Conservation (phyloP, 2,888 invertebrate species). For the Drosophila maculinotata region DNA sequence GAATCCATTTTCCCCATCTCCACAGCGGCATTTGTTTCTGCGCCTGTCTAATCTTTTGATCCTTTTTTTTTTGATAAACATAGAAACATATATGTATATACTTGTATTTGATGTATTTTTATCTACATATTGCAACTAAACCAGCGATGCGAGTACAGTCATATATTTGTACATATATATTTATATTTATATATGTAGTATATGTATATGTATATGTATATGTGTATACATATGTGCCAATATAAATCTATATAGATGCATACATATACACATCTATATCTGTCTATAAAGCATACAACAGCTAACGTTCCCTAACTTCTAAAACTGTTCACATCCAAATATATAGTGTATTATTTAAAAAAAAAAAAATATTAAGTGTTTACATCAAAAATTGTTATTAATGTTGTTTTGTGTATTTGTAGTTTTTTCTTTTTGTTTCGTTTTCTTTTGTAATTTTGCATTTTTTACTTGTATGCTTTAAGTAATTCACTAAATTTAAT, state of each 20-base stretch:
- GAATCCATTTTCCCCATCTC: neutral
- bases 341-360: slow-evolving; percentile 10
- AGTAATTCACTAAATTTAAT: slow-evolving; percentile 60
- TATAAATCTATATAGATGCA: slow-evolving; percentile 16
- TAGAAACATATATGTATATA: slow-evolving; percentile 9
- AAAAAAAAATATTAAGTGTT: slow-evolving; percentile 40
- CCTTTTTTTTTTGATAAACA: slow-evolving; percentile 10
- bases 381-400: slow-evolving; percentile 40
- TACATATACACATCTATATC: slow-evolving; percentile 12
- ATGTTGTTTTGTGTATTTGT: slow-evolving; percentile 33
- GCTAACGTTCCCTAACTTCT: slow-evolving; percentile 22
- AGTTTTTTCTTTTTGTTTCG: slow-evolving; percentile 7
- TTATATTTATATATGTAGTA: slow-evolving; percentile 12
- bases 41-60: neutral
- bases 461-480: slow-evolving; percentile 29
- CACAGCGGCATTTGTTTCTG: slow-evolving; percentile 2
- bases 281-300: slow-evolving; percentile 35
- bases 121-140: slow-evolving; percentile 79
- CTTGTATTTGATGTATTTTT: slow-evolving; percentile 29
- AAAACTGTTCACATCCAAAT: slow-evolving; percentile 16
- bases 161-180: slow-evolving; percentile 26
- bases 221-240: slow-evolving; percentile 18
- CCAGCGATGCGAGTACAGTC: slow-evolving; percentile 58
- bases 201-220: slow-evolving; percentile 9
- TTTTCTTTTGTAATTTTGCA: slow-evolving; percentile 1